These are phyloP conservation scores for Lordiphosa collinella DNA, from an alignment of 1,140 invertebrate species.

Conservation along the genomic window DNA sequence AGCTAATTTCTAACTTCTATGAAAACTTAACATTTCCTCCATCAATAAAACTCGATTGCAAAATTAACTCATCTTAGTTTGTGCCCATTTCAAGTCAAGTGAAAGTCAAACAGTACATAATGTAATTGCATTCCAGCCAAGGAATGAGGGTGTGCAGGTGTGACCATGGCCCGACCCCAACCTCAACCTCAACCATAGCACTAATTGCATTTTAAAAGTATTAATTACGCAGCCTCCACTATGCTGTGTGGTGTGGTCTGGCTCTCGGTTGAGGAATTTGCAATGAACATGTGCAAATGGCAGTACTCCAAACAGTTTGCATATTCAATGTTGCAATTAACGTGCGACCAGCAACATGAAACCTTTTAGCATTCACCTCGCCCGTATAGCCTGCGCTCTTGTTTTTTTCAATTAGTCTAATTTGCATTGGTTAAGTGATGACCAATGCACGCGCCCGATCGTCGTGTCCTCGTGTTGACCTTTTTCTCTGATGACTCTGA, in stretches of 20 bases:
- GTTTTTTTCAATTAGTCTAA: constrained; percentile 47
- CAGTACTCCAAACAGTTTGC: background rate
- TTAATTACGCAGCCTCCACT: constrained; percentile 21
- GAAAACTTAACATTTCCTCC: too few species aligned
- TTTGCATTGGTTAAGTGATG: constrained; percentile 33
- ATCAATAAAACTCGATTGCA: constrained; percentile 7
- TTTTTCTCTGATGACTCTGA: constrained; percentile 9
- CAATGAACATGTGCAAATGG: constrained; percentile 17
- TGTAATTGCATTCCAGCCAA: too few species aligned
- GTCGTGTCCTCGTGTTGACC: background rate
- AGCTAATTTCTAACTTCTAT: too few species aligned
- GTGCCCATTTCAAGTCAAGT: too few species aligned
- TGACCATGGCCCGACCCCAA: background rate
- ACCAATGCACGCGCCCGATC: constrained; percentile 25
- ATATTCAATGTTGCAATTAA: constrained; percentile 39
- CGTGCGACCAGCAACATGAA: constrained; percentile 12
- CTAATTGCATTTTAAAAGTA: constrained; percentile 41
- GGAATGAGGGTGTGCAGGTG: background rate
- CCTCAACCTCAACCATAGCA: background rate
- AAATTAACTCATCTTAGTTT: background rate
- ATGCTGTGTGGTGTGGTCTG: background rate
- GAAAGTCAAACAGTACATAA: too few species aligned
- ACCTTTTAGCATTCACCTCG: constrained; percentile 12
- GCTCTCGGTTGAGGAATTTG: constrained; percentile 3
- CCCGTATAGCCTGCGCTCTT: background rate